A percentile compares a stretch with the other conserved stretches of the same genome.
Evolutionary conservation across 2,888 invertebrate species (phyloP).

Genomic region (Chelonus formosanus): DNA sequence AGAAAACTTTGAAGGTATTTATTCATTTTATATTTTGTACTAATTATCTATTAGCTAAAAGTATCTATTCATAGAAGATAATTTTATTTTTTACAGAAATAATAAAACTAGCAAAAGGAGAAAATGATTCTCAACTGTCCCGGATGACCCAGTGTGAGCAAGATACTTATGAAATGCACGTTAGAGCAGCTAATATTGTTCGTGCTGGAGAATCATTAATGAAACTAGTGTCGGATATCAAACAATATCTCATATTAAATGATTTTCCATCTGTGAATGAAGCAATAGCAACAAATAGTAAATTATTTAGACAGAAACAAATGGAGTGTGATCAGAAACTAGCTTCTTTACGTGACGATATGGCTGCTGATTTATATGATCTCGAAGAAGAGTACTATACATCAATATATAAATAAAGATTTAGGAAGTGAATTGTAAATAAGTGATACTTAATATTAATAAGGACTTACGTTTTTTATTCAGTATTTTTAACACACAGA

Average conservation of each 20-base stretch:
- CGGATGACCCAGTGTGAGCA: constrained; percentile 93
- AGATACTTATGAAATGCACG: constrained; percentile 97
- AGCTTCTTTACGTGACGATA: constrained; percentile 91
- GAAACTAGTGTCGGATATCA: constrained; percentile 97
- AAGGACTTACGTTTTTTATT: no score
- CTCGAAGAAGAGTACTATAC: constrained; percentile 93
- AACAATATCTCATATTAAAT: constrained; percentile 96
- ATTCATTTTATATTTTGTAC: constrained; percentile 19
- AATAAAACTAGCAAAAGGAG: constrained; percentile 86
- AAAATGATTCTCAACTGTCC: constrained; percentile 89
- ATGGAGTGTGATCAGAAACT: constrained; percentile 93
- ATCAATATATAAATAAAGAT: constrained; percentile 79
- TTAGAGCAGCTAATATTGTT: constrained; percentile 94
- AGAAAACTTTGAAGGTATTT: constrained; percentile 92
- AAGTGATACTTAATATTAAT: not conserved
- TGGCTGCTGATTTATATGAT: constrained; percentile 92
- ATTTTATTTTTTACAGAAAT: constrained; percentile 74
- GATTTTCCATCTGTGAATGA: constrained; percentile 99
- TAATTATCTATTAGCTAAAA: not conserved
- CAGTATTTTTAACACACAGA: no score
- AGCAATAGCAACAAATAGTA: constrained; percentile 93
- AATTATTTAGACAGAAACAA: constrained; percentile 88
- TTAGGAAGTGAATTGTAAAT: not conserved
- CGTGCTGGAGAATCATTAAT: constrained; percentile 96
- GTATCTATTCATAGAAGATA: not conserved